Base-by-base conservation (phyloP, 2,888 invertebrate genomes). In the Silvanus unidentatus region DNA sequence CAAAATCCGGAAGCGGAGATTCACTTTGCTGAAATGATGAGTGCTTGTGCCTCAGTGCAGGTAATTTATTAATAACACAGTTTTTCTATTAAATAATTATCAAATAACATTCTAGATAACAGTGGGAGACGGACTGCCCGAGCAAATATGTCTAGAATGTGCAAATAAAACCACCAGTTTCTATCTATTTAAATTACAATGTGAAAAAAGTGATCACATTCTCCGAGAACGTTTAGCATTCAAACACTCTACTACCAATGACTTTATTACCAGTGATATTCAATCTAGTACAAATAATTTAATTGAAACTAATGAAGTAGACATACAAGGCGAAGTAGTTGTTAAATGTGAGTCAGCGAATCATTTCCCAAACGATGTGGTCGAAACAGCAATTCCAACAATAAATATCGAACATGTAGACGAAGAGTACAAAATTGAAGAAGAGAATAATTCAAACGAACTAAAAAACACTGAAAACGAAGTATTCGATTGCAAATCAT, bases 101-200 rank as follows among this genome's bases (percentile, higher is more conserved):
- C 4, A 3, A 32, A 8, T 32, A 32, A 32, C 5, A 4, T 32
- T 12, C 38, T 47, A 68, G 68, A 65, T 74, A 43, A 65, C 67
- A 11, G 49, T 66, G 12, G 74, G 74, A 32, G 82, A 83, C 69
- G 77, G 77, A 30, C 62, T 83, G 43, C 81, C 82, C 1, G 77
- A 80, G 57, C 73, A 73, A 42, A 69, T 83, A 39, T 84, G 83
- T 57, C 57, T 68, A 49, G 66, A 71, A 5, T 84, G 83, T 63
- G 71, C 74, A 1, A 70, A 70, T 45, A 68, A 72, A 42, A 68
- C 80, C 11, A 67, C 77, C 43, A 66, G 73, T 5, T 66, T 77
- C 8, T 77, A 77, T 58, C 60, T 69, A 35, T 77, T 77, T 54
- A 75, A 75, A 54, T 59, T 67, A 44, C 67, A 72, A 57, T 75